Evolutionary conservation across 2,113 vertebrate genomes (phyloP).

Genomic region (Tenrec ecaudatus): DNA sequence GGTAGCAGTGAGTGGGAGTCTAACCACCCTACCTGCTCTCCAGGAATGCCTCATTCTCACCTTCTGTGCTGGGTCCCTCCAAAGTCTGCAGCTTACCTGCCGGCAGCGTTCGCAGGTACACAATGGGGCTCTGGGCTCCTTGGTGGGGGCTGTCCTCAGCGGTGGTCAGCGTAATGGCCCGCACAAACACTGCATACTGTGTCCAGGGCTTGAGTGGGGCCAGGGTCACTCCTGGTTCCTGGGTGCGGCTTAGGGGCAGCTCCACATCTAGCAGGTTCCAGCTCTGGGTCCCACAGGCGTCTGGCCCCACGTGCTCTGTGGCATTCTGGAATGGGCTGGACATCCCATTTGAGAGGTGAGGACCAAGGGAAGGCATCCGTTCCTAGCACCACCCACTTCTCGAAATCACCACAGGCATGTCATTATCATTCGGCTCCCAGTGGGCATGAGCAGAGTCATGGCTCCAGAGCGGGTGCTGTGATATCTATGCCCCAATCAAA

Average conservation of each 20-base stretch:
- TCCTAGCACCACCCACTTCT: neutral
- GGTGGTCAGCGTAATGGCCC: slow-evolving; percentile 89
- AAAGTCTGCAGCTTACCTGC: slow-evolving; percentile 82
- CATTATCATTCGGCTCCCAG: neutral
- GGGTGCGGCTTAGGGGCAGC: slow-evolving; percentile 86
- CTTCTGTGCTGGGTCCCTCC: neutral
- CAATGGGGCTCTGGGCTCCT: slow-evolving; percentile 89
- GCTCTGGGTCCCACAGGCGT: slow-evolving; percentile 88
- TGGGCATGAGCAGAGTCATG: neutral
- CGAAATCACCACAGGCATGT: neutral
- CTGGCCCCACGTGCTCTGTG: slow-evolving; percentile 88
- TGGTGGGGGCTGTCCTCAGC: slow-evolving; percentile 88
- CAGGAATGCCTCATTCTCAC: neutral
- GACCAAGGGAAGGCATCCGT: neutral
- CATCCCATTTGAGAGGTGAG: neutral
- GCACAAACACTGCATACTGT: slow-evolving; percentile 89
- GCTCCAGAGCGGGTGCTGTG: neutral
- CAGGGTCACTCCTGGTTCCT: slow-evolving; percentile 86
- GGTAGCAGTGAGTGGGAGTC: no score
- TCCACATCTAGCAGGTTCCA: slow-evolving; percentile 91
- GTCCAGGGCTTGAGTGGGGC: slow-evolving; percentile 90
- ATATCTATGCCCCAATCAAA: neutral
- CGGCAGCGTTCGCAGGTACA: slow-evolving; percentile 89
- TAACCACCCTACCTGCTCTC: neutral
- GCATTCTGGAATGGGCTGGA: slow-evolving; percentile 90